Evolutionary conservation across 1,140 invertebrate genomes (phyloP), one percentile per base, ranked within the genome.

Genomic region (Drosophila navojoa): DNA sequence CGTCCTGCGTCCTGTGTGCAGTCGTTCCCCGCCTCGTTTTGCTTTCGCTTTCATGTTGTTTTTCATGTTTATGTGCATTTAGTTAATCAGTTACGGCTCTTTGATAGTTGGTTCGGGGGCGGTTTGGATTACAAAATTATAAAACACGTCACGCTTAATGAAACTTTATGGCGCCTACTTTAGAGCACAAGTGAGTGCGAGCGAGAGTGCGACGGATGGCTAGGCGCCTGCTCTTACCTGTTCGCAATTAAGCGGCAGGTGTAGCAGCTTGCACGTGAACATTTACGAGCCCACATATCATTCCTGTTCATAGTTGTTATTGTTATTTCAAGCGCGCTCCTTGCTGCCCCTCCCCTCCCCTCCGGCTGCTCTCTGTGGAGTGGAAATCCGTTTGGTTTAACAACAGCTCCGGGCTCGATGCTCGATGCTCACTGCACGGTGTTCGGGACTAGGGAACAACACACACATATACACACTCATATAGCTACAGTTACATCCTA

Each of bases 71-170:
- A 76, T 86, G 78, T 68, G 71, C 78, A 70, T 81, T 86, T 86
- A 86, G 81, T 86, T 86, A 86, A 86, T 86, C 82, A 81, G 82
- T 87, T 87, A 87, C 72, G 81, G 81, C 70, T 68, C 53, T 79
- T 69, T 73, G 69, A 59, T 72, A 68, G 71, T 57, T 35, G 70
- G 32, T 55, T 49, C 55, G 62, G 32, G 62, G 50, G 50, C 50
- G 64, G 49, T 70, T 70, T 62, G 52, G 52, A 70, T 70, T 62
- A 70, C 60, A 64, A 59, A 70, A 75, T 62, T 55, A 71, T 55
- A 71, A 75, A 76, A 75, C 59, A 77, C 82, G 82, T 86, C 82
- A 86, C 72, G 82, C 60, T 73, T 86, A 86, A 86, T 86, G 82
- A 87, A 87, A 86, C 82, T 87, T 81, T 76, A 87, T 87, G 76